Percentiles rank a stretch among this genome's conserved stretches.
Conservation (phyloP, 2,797 vertebrate species). For the Propithecus deckenii region DNA sequence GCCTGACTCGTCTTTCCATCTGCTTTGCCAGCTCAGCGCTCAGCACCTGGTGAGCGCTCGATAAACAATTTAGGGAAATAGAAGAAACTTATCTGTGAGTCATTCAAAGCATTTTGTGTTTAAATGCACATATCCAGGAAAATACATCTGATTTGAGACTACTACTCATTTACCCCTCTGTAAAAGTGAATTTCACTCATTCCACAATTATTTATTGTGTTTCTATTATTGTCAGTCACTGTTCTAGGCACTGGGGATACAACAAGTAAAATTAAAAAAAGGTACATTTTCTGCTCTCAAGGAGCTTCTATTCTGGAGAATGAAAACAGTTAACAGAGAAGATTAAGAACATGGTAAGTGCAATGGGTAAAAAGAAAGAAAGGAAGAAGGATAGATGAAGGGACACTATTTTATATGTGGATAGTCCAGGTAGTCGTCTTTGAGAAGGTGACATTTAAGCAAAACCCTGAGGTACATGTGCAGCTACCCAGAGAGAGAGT, state of each 20-base stretch:
- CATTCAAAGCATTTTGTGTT: not conserved
- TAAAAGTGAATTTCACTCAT: not conserved
- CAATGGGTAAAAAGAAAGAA: not conserved
- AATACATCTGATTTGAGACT: not conserved
- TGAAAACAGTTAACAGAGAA: not conserved
- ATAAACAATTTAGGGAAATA: not conserved
- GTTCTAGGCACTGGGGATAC: not conserved
- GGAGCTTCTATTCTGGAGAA: not conserved
- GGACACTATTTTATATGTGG: not conserved
- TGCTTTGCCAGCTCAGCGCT: not conserved
- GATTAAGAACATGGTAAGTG: not conserved
- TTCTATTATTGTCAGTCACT: not conserved
- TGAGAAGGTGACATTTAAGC: not conserved
- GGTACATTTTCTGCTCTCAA: not conserved
- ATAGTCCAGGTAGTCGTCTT: not conserved
- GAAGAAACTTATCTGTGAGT: not conserved
- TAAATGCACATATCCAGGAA: not conserved
- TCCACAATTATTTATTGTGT: not conserved
- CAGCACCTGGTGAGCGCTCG: not conserved
- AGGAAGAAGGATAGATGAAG: not conserved
- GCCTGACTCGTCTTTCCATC: not conserved
- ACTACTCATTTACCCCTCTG: not conserved
- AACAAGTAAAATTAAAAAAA: not conserved
- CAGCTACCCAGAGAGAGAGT: not conserved
- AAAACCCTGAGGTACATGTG: not conserved